phyloP scores from a whole-genome alignment of 37 sponge, comb jelly and placozoan genomes.

The Eunapius fragilis region DNA sequence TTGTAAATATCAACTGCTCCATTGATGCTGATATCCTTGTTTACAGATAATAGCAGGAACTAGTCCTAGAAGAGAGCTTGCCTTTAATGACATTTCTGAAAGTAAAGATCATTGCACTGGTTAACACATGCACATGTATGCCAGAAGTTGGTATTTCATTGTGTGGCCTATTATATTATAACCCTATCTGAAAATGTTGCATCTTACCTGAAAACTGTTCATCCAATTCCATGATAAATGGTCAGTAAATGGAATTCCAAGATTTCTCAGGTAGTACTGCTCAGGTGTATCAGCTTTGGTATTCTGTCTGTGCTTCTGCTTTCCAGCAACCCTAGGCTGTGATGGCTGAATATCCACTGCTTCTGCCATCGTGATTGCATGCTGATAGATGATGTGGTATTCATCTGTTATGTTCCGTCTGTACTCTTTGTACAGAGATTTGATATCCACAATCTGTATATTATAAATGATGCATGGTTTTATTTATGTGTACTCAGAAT shows the following conservation, averaged over 20 bases:
- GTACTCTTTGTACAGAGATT: conserved; percentile 10
- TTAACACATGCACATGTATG: background rate
- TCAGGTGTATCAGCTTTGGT: background rate
- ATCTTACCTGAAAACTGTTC: background rate
- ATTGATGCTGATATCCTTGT: background rate
- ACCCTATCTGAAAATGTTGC: background rate
- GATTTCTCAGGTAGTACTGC: background rate
- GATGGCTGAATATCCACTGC: conserved; percentile 1
- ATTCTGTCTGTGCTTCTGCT: conserved; percentile 5
- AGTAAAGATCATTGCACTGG: background rate
- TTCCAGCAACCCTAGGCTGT: background rate
- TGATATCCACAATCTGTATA: conserved; percentile 8
- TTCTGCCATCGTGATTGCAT: conserved; percentile 8
- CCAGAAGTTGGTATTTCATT: background rate
- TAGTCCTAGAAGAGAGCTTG: background rate
- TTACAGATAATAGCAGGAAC: background rate
- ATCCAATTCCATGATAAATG: background rate
- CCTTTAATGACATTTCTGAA: background rate
- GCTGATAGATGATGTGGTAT: conserved; percentile 10
- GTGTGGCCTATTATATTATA: background rate
- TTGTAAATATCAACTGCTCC: conserved; percentile 1
- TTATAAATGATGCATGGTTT: background rate
- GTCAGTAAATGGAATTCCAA: conserved; percentile 8
- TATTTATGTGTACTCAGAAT: background rate
- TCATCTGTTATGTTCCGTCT: background rate